Evolutionary conservation across 2,113 vertebrate genomes (phyloP).

Genomic region (Seriola dumerili): DNA sequence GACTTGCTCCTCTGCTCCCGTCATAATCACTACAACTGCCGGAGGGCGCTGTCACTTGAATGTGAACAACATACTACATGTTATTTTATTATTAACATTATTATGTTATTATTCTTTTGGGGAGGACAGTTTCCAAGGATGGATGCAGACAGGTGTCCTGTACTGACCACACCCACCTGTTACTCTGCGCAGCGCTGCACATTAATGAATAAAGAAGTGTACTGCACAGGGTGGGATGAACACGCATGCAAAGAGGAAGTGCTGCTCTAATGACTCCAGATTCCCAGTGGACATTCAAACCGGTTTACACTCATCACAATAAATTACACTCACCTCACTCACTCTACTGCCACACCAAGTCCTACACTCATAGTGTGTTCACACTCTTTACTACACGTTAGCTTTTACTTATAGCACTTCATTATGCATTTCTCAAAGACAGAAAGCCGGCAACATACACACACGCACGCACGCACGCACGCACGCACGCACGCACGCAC

Average conservation of each 20-base stretch:
- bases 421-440: slow-evolving; percentile 16
- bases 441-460: background rate
- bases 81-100: no score
- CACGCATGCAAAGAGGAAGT: slow-evolving; percentile 15
- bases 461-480: background rate
- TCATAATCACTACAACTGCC: no score
- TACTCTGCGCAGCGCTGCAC: no score
- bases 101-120: no score
- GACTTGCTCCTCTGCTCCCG: no score
- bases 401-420: slow-evolving; percentile 20
- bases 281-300: slow-evolving; percentile 40
- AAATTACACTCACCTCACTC: slow-evolving; percentile 38
- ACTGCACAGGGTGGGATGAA: background rate
- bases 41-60: no score
- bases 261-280: slow-evolving; percentile 42
- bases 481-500: background rate
- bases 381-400: background rate
- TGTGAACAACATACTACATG: no score
- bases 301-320: slow-evolving; percentile 60
- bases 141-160: background rate
- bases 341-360: slow-evolving; percentile 15
- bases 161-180: background rate
- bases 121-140: no score
- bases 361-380: background rate
- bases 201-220: background rate